Evolutionary conservation across 2,797 vertebrate genomes (phyloP).

Genomic region (Sebastes cheni): DNA sequence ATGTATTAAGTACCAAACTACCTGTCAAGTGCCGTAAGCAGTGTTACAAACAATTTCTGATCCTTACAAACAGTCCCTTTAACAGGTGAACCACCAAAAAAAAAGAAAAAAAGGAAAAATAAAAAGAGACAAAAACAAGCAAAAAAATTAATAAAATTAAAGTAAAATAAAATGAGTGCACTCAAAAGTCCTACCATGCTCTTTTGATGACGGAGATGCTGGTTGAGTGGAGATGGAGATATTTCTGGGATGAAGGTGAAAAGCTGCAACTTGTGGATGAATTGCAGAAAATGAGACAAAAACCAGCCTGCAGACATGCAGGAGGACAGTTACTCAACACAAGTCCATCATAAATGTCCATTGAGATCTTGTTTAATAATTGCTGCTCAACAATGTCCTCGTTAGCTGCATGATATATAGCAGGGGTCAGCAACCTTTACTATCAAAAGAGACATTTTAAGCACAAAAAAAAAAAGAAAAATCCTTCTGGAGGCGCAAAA

Average conservation of each 20-base stretch:
- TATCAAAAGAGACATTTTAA: too few relatives aligned
- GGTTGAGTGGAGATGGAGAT: background rate
- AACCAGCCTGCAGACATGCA: background rate
- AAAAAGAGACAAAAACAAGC: background rate
- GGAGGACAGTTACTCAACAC: background rate
- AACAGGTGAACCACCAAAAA: too few relatives aligned
- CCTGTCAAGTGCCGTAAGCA: background rate
- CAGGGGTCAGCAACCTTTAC: too few relatives aligned
- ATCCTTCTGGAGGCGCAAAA: too few relatives aligned
- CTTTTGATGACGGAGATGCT: background rate
- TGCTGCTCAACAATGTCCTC: background rate
- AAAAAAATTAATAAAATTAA: background rate
- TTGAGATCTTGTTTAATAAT: background rate
- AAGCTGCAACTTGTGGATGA: background rate
- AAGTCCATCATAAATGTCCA: background rate
- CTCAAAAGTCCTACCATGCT: background rate
- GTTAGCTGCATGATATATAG: too few relatives aligned
- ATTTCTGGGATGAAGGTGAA: background rate
- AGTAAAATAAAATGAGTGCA: background rate
- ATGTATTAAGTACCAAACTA: background rate
- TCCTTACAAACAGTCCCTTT: too few relatives aligned
- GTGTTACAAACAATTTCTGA: too few relatives aligned
- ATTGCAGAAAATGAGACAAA: background rate
- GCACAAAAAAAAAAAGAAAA: too few relatives aligned
- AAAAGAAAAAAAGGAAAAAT: too few relatives aligned